These are phyloP conservation scores for Cossypha niveicapilla DNA, from an alignment of 2,797 vertebrate genomes.

Conservation along the genomic window DNA sequence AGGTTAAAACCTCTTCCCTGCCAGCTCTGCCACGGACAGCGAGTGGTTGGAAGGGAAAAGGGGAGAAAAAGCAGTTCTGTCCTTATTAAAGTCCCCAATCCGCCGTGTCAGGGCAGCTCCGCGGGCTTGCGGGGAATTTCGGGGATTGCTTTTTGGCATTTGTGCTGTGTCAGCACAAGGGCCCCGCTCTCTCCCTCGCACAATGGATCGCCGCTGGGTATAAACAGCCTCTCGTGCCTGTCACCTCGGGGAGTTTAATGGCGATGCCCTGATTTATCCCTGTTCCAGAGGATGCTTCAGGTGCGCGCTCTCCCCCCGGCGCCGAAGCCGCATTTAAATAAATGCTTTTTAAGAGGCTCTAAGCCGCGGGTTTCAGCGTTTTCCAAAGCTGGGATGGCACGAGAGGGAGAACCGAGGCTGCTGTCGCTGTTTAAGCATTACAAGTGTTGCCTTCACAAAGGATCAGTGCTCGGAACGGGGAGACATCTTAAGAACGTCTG, in stretches of 20 bases:
- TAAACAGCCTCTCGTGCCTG: conserved; percentile 18
- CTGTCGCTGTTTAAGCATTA: background rate
- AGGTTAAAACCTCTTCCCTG: background rate
- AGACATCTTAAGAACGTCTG: conserved; percentile 41
- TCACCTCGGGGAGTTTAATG: background rate
- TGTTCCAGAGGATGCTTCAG: background rate
- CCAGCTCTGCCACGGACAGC: background rate
- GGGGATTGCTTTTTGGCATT: background rate
- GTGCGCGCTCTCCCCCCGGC: background rate
- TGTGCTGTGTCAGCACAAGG: conserved; percentile 45
- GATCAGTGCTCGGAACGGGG: background rate
- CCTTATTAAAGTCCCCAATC: fast-evolving
- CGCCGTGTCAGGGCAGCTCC: background rate
- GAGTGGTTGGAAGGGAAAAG: background rate
- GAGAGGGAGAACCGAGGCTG: background rate
- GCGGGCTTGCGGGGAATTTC: background rate
- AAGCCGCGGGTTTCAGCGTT: background rate
- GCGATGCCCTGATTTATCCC: conserved; percentile 34
- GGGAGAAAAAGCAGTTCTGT: background rate
- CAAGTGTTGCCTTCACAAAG: conserved; percentile 31
- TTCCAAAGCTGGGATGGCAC: background rate
- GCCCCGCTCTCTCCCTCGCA: background rate
- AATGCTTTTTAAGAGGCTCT: background rate
- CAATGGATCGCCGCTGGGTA: background rate
- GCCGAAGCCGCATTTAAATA: background rate